phyloP scores from a whole-genome alignment of 2,113 vertebrate genomes.

The Neoarius graeffei region DNA sequence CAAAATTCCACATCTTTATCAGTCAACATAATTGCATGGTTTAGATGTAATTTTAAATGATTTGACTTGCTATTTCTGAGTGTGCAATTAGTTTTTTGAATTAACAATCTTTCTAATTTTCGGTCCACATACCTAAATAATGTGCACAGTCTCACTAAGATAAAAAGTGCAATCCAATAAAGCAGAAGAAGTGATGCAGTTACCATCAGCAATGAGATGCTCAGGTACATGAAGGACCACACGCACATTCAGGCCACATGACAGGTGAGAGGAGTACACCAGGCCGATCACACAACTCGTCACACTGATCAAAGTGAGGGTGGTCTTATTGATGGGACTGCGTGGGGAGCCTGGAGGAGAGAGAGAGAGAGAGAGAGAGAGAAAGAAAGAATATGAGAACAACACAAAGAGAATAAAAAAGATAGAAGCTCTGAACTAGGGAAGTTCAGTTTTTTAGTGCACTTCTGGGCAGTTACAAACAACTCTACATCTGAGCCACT shows the following conservation, averaged over 20 bases:
- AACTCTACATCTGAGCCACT: slow-evolving; percentile 54
- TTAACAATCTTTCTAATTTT: too few species aligned
- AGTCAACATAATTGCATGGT: too few species aligned
- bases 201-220: slow-evolving; percentile 96
- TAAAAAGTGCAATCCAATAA: slow-evolving; percentile 58
- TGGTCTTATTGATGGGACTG: slow-evolving; percentile 96
- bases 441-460: slow-evolving; percentile 29
- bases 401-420: slow-evolving; percentile 44
- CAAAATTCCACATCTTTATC: too few species aligned
- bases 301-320: slow-evolving; percentile 94
- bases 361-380: background rate
- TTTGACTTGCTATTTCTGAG: too few species aligned
- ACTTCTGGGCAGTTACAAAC: slow-evolving; percentile 57
- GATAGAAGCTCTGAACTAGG: slow-evolving; percentile 41
- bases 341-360: slow-evolving; percentile 85
- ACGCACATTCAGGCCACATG: slow-evolving; percentile 88
- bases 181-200: slow-evolving; percentile 53
- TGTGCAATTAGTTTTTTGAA: too few species aligned
- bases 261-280: slow-evolving; percentile 89
- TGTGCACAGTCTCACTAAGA: background rate
- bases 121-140: background rate
- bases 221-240: slow-evolving; percentile 94
- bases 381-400: slow-evolving; percentile 5
- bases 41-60: too few species aligned
- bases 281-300: slow-evolving; percentile 91